Evolutionary conservation across 2,797 vertebrate genomes (phyloP), one percentile per base, ranked within the genome.

Genomic region (Rhinichthys osculus): DNA sequence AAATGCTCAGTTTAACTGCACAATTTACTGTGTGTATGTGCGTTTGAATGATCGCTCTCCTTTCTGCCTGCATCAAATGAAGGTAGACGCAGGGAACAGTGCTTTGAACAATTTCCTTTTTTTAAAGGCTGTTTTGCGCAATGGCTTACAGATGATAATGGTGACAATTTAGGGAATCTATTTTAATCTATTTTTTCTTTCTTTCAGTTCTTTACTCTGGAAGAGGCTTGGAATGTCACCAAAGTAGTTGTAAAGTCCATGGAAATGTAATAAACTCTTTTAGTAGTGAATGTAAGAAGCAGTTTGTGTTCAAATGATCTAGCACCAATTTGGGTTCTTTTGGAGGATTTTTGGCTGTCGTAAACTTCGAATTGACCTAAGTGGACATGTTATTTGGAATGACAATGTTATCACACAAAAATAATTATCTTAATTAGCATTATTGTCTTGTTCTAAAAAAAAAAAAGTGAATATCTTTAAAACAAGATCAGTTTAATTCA

Each of bases 201-300:
- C 5, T 50, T 27, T 57, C 47, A 30, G 21, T 66, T 47, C 52
- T 33, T 82, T 67, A 85, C 30, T 88, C 50, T 83, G 69, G 38
- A 35, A 83, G 74, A 77, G 52, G 66, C 38, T 59, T 23, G 50
- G 50, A 47, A 47, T 79, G 66, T 71, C 50, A 78, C 38, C 13
- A 78, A 85, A 85, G 74, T 78, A 47, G 64, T 78, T 78, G 33
- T 78, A 40, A 84, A 84, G 74, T 78, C 64, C 50, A 78, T 33
- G n/a, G 35, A 86, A 85, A 59, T n/a, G 77, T 59, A 83, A 90
- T 86, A 90, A 91, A 91, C 92, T 94, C 92, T 90, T 89, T 86
- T 90, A 89, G 91, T 88, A 91, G 88, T 91, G 90, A 88, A 93
- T 94, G 90, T 92, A 91, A 93, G 84, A 94, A 93, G 85, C 81